Conservation (phyloP, 1,140 invertebrate species). For the Cydia amplana region DNA sequence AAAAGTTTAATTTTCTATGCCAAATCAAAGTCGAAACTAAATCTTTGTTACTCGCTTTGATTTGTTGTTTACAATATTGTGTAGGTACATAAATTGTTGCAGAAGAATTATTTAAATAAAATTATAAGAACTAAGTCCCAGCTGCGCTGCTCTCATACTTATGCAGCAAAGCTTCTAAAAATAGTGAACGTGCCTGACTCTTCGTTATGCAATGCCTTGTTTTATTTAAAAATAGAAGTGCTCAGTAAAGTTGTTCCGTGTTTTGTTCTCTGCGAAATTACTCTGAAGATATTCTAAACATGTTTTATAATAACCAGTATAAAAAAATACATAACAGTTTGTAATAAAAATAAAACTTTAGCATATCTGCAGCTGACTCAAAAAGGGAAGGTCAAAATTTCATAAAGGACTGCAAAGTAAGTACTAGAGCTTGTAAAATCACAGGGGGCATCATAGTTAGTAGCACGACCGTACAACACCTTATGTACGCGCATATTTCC, state of each 20-base stretch:
- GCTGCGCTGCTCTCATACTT: conserved; percentile 1
- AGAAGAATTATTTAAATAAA: neutral
- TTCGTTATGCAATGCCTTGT: conserved; percentile 24
- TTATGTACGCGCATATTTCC: too few relatives aligned
- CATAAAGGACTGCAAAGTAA: too few relatives aligned
- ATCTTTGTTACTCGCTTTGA: too few relatives aligned
- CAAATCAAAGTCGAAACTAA: too few relatives aligned
- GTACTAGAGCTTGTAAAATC: too few relatives aligned
- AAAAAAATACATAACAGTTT: neutral
- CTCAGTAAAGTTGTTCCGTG: neutral
- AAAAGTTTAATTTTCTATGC: too few relatives aligned
- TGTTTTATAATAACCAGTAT: neutral
- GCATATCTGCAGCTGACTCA: too few relatives aligned
- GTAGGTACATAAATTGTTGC: neutral
- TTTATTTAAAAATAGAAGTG: conserved; percentile 25
- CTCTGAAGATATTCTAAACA: neutral
- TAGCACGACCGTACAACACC: too few relatives aligned
- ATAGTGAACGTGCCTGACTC: conserved; percentile 21
- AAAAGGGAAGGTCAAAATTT: too few relatives aligned
- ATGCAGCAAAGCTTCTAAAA: conserved; percentile 25
- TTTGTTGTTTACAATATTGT: neutral
- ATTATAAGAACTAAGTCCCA: neutral
- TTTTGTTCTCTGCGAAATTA: neutral
- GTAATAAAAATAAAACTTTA: neutral
- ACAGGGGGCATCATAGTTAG: too few relatives aligned